Conservation (phyloP, 2,113 vertebrate species). For the Aleadryas rufinucha region DNA sequence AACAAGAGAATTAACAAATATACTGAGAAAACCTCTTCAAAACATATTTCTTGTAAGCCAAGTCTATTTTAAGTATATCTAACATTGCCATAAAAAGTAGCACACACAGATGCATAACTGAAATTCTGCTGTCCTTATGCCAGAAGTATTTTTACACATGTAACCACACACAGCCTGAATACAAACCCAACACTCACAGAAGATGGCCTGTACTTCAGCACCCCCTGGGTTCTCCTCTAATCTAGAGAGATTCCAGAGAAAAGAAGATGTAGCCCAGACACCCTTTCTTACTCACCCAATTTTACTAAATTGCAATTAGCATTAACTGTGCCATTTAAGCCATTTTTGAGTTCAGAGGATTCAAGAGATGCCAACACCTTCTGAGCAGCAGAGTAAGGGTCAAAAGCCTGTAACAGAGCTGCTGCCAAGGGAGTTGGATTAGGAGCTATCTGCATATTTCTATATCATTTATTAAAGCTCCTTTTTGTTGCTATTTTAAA, state of each 20-base stretch:
- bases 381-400: neutral
- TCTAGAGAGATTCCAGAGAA: neutral
- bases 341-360: neutral
- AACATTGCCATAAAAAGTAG: neutral
- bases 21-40: neutral
- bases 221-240: neutral
- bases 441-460: neutral
- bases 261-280: neutral
- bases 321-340: neutral
- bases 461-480: neutral
- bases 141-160: neutral
- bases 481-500: neutral
- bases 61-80: neutral
- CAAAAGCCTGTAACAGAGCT: neutral
- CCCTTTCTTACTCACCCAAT: neutral
- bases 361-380: neutral
- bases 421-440: neutral
- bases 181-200: rapidly evolving
- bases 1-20: neutral
- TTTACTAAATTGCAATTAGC: neutral
- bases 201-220: neutral
- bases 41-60: neutral
- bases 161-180: neutral
- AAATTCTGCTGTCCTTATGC: neutral
- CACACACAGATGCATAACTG: neutral